Base-by-base conservation (phyloP, 2,113 vertebrate genomes). In the Callopanchax toddi region DNA sequence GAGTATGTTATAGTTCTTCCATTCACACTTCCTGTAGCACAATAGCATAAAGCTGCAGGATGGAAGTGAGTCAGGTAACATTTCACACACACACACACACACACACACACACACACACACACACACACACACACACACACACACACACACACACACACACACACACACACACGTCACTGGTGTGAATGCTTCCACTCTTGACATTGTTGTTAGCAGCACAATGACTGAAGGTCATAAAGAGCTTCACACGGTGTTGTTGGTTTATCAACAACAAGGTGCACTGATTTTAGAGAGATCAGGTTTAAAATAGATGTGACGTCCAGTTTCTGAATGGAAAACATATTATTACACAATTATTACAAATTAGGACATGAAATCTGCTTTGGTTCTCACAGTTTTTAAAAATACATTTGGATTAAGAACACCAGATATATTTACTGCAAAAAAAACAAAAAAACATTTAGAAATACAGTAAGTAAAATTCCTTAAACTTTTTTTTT, bases 51-150 rank as follows among this genome's bases (percentile, higher is more conserved):
- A 74, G 42, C 29, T 56, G 21, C 52, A 55, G 65, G 67, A 76
- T 76, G 48, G 67, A 63, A 61, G 49, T 59, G 4, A 66, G 63
- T 69, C 50, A 60, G 22, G 59, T 67, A n/a, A 46, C 68, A 64
- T 42, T 40, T 68, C 62, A 49, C 59, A 37, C 45, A 23, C 52
- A 60, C 58, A 61, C 51, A 17, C 48, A 29, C 26, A 29, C 26
- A 29, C 26, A 29, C 26, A 29, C 26, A 29, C 26, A 29, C 26
- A 29, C 26, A 29, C 26, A 29, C 26, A 29, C 26, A 29, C 26
- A 29, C 26, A 29, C 26, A 29, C 26, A 29, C 26, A 29, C 29
- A 32, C 29, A 32, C 29, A 32, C 29, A 32, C 29, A 32, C 29
- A 32, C 29, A 32, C 5, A 6, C 29, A 32, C 5, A 6, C 29